These are phyloP conservation scores for Semotilus atromaculatus DNA, from an alignment of 2,797 vertebrate genomes.

Conservation along the genomic window DNA sequence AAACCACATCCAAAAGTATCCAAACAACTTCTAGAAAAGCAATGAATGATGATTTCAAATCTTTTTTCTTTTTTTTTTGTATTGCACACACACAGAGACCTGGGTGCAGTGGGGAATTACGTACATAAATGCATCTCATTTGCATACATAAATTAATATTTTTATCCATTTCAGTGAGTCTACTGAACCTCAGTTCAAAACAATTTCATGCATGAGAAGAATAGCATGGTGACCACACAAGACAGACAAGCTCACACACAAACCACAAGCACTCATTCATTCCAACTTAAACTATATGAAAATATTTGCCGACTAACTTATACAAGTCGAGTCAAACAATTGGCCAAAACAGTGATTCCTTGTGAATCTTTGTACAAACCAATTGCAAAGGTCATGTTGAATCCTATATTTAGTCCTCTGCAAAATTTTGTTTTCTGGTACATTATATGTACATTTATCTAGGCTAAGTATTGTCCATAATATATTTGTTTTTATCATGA, in stretches of 20 bases:
- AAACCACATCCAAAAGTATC: conserved; percentile 8
- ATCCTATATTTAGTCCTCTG: not conserved
- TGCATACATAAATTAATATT: conserved; percentile 37
- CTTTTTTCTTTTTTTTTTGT: not conserved
- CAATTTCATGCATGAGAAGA: conserved; percentile 43
- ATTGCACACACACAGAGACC: not conserved
- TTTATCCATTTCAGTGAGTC: conserved; percentile 36
- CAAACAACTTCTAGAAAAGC: not conserved
- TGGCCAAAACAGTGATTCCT: not conserved
- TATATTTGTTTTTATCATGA: not conserved
- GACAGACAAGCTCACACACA: conserved; percentile 1
- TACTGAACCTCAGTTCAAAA: conserved; percentile 36
- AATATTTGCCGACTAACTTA: not conserved
- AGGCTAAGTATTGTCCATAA: not conserved
- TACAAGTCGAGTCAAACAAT: not conserved
- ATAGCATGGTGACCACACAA: not conserved
- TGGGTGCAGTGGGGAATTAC: conserved; percentile 6
- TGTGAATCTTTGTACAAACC: not conserved
- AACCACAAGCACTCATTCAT: conserved; percentile 4
- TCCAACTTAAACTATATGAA: not conserved
- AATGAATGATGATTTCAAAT: conserved; percentile 2
- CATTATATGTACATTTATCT: not conserved
- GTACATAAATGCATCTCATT: conserved; percentile 24
- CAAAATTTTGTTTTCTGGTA: not conserved
- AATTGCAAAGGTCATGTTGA: not conserved